These are phyloP conservation scores for Nysson spinosus DNA, from an alignment of 2,888 invertebrate genomes.

Conservation along the genomic window DNA sequence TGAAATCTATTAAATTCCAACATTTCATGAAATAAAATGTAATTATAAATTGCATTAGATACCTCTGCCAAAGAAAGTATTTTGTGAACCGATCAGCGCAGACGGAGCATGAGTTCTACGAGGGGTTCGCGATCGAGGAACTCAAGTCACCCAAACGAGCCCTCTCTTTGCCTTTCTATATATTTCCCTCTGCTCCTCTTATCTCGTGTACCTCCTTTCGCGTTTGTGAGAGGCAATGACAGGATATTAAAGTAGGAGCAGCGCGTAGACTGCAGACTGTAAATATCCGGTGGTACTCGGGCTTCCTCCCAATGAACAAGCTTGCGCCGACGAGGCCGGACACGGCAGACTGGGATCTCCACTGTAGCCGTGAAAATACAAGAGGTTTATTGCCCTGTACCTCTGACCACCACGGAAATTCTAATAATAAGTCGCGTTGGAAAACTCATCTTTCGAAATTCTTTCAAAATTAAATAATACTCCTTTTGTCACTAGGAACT, in stretches of 20 bases:
- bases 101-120: neutral
- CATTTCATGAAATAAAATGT: too few species aligned
- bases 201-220: conserved; percentile 54
- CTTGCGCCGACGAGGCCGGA: conserved; percentile 49
- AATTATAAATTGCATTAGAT: too few species aligned
- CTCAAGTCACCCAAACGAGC: conserved; percentile 23
- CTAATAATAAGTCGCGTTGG: too few species aligned
- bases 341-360: conserved; percentile 31
- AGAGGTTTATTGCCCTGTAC: neutral
- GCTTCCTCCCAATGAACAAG: conserved; percentile 57
- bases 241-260: conserved; percentile 73
- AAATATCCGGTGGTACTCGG: conserved; percentile 68
- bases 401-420: neutral
- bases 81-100: neutral
- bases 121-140: conserved; percentile 17
- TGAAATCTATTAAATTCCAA: too few species aligned
- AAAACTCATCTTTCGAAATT: too few species aligned
- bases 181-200: conserved; percentile 28
- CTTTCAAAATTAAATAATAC: too few species aligned
- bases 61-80: too few species aligned
- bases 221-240: conserved; percentile 70
- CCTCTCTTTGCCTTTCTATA: conserved; percentile 12
- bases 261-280: conserved; percentile 69
- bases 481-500: too few species aligned
- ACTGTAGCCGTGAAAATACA: conserved; percentile 40